A percentile compares a stretch with the other conserved stretches of the same genome.
These are phyloP conservation scores for Sebastes oblongus DNA, from an alignment of 2,797 vertebrate species.

Conservation along the genomic window DNA sequence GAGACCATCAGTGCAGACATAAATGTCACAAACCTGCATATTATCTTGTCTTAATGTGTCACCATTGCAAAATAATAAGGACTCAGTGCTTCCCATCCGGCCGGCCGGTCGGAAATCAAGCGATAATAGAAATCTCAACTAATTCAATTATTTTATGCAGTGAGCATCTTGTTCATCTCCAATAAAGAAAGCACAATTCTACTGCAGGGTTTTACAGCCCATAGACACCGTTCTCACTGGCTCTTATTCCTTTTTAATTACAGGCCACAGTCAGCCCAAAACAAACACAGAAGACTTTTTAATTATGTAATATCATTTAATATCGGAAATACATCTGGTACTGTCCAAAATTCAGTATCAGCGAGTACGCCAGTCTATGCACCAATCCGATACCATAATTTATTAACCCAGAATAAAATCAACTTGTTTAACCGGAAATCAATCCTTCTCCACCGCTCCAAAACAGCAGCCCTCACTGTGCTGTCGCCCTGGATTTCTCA, in stretches of 20 bases:
- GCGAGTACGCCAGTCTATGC: no score
- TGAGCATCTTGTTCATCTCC: conserved; percentile 8
- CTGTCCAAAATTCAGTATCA: no score
- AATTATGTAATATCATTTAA: neutral
- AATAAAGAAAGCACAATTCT: neutral
- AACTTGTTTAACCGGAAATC: no score
- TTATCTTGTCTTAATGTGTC: neutral
- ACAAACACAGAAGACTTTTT: neutral
- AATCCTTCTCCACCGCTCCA: no score
- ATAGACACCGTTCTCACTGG: neutral
- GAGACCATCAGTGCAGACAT: neutral
- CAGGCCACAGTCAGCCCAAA: neutral
- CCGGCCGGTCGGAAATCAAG: neutral
- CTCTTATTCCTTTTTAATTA: neutral
- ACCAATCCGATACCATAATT: fast-evolving
- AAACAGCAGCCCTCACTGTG: no score
- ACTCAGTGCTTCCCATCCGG: neutral
- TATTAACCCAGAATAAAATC: no score
- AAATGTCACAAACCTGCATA: neutral
- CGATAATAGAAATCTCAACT: neutral
- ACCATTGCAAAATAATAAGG: neutral
- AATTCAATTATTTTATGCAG: neutral
- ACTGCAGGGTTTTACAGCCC: neutral
- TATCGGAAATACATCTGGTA: no score
- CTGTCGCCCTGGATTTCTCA: no score